Conservation (phyloP, 2,888 invertebrate species). For the Acrobasis suavella region DNA sequence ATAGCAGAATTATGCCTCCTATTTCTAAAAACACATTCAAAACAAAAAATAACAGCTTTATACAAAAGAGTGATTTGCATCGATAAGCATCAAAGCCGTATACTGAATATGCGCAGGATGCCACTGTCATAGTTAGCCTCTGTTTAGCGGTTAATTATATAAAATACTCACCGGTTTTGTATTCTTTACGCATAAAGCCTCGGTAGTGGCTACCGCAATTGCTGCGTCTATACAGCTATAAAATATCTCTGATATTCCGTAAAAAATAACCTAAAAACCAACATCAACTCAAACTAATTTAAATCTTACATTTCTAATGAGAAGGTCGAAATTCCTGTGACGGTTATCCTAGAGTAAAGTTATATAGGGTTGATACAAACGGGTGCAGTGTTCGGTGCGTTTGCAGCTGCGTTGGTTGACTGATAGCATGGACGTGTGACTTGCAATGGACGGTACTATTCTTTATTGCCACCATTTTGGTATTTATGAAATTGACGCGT, state of each 20-base stretch:
- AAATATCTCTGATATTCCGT: constrained; percentile 32
- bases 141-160: constrained; percentile 47
- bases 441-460: constrained; percentile 44
- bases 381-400: constrained; percentile 41
- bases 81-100: constrained; percentile 36
- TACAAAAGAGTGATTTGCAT: constrained; percentile 31
- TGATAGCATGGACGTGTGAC: constrained; percentile 55
- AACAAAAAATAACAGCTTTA: constrained; percentile 32
- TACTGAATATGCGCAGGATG: constrained; percentile 39
- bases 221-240: constrained; percentile 50
- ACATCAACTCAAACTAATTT: constrained; percentile 13
- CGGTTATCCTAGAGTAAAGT: background rate
- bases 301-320: background rate
- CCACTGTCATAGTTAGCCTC: constrained; percentile 32
- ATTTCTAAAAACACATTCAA: constrained; percentile 44
- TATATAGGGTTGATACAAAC: constrained; percentile 13
- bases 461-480: constrained; percentile 35
- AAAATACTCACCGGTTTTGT: constrained; percentile 34
- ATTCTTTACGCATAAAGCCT: constrained; percentile 55
- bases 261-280: constrained; percentile 1
- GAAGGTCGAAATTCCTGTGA: constrained; percentile 28
- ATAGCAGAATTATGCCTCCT: constrained; percentile 33
- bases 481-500: constrained; percentile 22
- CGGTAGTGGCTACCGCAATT: constrained; percentile 49
- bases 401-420: constrained; percentile 61